Percentiles rank a stretch among this genome's conserved stretches.
Evolutionary conservation across 2,797 vertebrate genomes (phyloP).

Genomic region (Notoglanidium macrostoma): DNA sequence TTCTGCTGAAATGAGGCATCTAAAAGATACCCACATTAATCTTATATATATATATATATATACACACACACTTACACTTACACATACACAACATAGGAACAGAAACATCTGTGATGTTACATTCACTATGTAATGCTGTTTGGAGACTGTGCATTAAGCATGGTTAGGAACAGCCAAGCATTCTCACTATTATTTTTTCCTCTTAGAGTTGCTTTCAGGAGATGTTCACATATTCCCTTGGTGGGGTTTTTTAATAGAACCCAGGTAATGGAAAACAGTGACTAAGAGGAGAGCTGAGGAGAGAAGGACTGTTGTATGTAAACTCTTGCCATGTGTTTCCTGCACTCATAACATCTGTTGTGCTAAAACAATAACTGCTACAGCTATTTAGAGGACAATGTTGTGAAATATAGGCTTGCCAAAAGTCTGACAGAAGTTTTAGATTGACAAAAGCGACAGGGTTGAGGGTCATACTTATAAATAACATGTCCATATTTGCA

Average conservation of each 20-base stretch:
- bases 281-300: conserved; percentile 24
- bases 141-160: conserved; percentile 5
- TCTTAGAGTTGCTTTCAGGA: conserved; percentile 12
- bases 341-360: neutral
- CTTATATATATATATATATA: neutral
- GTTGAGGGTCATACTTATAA: neutral
- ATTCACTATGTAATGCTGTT: neutral
- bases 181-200: conserved; percentile 18
- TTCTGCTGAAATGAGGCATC: conserved; percentile 55
- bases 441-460: neutral
- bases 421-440: neutral
- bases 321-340: neutral
- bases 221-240: conserved; percentile 40
- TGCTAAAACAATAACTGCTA: neutral
- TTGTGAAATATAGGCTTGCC: neutral
- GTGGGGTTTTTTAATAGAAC: conserved; percentile 41
- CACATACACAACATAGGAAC: too few species aligned
- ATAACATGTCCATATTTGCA: neutral
- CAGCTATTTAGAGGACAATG: neutral
- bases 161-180: conserved; percentile 8
- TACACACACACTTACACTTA: too few species aligned
- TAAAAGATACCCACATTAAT: conserved; percentile 42
- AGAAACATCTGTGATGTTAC: conserved; percentile 17
- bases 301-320: neutral
- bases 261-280: conserved; percentile 48